Base-by-base conservation (phyloP, 2,888 invertebrate genomes). In the Torymus tubicola region DNA sequence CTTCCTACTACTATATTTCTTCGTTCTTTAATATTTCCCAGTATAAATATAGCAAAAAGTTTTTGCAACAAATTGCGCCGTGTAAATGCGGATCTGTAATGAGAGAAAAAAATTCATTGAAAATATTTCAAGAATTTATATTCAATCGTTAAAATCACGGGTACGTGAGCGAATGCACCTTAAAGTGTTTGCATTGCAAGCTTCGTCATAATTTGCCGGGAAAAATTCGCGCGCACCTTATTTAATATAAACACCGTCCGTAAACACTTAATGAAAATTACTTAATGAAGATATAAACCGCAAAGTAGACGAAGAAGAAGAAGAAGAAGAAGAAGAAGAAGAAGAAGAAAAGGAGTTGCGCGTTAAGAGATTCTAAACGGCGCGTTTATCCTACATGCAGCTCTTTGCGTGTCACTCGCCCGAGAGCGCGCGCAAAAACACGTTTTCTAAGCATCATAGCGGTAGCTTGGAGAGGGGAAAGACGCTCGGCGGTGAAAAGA, bases 231-330 rank as follows among this genome's bases (percentile, higher is more conserved):
- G 55, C 58, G 12, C 24, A 12, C 31, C 21, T 24, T 24, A 8
- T 12, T 21, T 18, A 18, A 31, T 42, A 16, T 18, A 68, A 68
- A 57, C 57, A 50, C 55, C 24, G 53, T 12, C 52, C 50, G 21
- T 77, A 70, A 70, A 70, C 60, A 31, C 58, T 24, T 60, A 78
- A 71, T 78, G 64, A 71, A 71, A 78, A 78, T 78, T 71, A 50
- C 78, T 52, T 65, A 60, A 78, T 78, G 71, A 78, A 78, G 77
- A 71, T 67, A 64, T 14, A 21, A 58, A 60, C 52, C 42, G 63
- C 76, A 64, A 42, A 8, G 14, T 13, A 58, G 12, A 31, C 42
- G 24, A 67, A 18, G 42, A 68, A 57, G 57, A 65, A 65, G 12
- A 65, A 67, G 57, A 67, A 67, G 57, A 65, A 50, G 4, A n/a